Percentiles rank a stretch among this genome's conserved stretches.
These are phyloP conservation scores for Orthosia incerta DNA, from an alignment of 2,888 invertebrate species.

Conservation along the genomic window DNA sequence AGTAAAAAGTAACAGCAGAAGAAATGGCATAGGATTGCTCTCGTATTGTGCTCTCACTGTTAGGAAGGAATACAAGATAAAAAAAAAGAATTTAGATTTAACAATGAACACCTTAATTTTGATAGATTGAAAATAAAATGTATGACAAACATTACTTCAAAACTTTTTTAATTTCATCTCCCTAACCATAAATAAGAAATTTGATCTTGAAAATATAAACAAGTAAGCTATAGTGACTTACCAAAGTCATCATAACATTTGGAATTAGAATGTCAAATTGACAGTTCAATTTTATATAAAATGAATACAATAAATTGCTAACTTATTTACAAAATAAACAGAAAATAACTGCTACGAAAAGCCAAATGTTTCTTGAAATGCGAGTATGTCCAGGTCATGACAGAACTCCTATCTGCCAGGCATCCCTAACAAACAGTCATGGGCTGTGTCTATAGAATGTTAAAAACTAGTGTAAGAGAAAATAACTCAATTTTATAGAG, in stretches of 20 bases:
- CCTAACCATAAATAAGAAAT: background rate
- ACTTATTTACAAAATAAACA: slow-evolving; percentile 18
- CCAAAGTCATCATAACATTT: slow-evolving; percentile 29
- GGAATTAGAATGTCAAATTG: slow-evolving; percentile 51
- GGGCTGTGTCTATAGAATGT: slow-evolving; percentile 45
- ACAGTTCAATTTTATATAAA: slow-evolving; percentile 34
- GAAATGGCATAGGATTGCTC: background rate
- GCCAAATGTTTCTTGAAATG: slow-evolving; percentile 14
- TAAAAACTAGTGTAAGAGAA: slow-evolving; percentile 65
- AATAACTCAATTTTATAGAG: background rate
- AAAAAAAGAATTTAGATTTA: too few relatives aligned
- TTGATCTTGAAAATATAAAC: background rate
- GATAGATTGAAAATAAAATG: too few relatives aligned
- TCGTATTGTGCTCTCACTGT: background rate
- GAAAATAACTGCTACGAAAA: background rate
- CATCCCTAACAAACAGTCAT: slow-evolving; percentile 33
- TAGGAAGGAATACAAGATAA: background rate
- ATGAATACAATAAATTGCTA: slow-evolving; percentile 31
- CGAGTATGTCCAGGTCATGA: background rate
- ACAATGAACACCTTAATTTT: too few relatives aligned
- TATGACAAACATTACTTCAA: background rate
- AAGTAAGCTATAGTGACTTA: slow-evolving; percentile 18
- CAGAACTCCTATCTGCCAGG: background rate
- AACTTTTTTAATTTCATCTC: background rate
- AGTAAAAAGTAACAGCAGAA: background rate